Conservation (phyloP, 2,888 invertebrate genomes). For the Platycheirus rosarum region DNA sequence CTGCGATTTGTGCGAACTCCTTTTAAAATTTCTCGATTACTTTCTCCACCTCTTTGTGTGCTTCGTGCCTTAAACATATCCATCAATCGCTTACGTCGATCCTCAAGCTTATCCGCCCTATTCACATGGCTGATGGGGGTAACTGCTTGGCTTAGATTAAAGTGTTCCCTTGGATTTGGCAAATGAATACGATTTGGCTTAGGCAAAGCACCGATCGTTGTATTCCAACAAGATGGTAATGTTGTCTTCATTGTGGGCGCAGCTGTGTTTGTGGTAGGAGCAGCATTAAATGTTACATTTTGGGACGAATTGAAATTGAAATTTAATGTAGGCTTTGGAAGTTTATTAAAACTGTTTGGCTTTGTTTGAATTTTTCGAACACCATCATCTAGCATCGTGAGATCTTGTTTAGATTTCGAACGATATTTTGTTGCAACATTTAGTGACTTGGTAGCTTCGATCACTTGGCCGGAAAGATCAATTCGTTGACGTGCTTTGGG, state of each 20-base stretch:
- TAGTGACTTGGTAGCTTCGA: background rate
- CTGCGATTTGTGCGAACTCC: conserved; percentile 88
- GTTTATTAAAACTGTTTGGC: too few species aligned
- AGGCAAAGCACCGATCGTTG: background rate
- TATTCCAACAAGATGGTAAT: background rate
- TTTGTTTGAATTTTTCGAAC: conserved; percentile 32
- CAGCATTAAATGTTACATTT: background rate
- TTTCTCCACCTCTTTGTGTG: conserved; percentile 51
- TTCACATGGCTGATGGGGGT: conserved; percentile 2
- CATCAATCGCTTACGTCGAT: conserved; percentile 79
- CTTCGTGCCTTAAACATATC: conserved; percentile 79
- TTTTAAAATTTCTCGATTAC: conserved; percentile 82
- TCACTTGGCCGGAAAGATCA: conserved; percentile 31
- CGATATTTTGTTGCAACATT: background rate
- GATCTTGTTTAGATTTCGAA: conserved; percentile 49
- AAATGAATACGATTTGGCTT: background rate
- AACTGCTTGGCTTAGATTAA: conserved; percentile 41
- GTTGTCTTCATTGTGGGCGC: background rate
- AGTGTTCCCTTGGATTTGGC: conserved; percentile 29
- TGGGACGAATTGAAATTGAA: conserved; percentile 6
- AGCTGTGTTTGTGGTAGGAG: too few species aligned
- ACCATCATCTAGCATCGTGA: conserved; percentile 19
- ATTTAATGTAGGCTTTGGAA: conserved; percentile 34
- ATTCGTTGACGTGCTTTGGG: conserved; percentile 57
- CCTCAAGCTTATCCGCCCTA: conserved; percentile 75